Evolutionary conservation across 2,888 invertebrate genomes (phyloP).

Genomic region (Trichogramma dendrolimi): DNA sequence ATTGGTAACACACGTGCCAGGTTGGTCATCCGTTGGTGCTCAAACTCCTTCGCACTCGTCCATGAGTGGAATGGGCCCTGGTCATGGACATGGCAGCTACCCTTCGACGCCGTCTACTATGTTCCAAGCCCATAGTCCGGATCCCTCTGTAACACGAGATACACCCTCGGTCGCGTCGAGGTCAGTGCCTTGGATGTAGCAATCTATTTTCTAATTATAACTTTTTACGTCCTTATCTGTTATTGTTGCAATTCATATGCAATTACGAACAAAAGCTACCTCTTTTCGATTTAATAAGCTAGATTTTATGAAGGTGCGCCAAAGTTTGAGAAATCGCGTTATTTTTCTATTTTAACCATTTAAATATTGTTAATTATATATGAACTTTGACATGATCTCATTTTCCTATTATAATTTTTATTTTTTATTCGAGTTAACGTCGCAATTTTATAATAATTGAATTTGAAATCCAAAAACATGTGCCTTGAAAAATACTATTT

Average conservation of each 20-base stretch:
- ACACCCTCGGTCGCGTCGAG: constrained; percentile 74
- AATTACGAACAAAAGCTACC: constrained; percentile 5
- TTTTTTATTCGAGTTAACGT: too few species aligned
- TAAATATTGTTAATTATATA: too few species aligned
- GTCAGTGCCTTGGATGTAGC: constrained; percentile 56
- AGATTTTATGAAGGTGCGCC: constrained; percentile 31
- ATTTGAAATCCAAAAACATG: too few species aligned
- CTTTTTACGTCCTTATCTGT: not conserved
- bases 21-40: constrained; percentile 55
- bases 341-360: too few species aligned
- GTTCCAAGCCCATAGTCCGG: constrained; percentile 68
- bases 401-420: too few species aligned
- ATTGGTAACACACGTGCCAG: constrained; percentile 78
- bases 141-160: constrained; percentile 63
- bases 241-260: not conserved
- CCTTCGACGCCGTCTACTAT: constrained; percentile 61
- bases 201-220: constrained; percentile 18
- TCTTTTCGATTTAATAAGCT: constrained; percentile 16
- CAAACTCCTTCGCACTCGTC: constrained; percentile 49
- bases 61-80: constrained; percentile 53
- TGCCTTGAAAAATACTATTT: too few species aligned
- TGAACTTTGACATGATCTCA: too few species aligned
- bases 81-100: constrained; percentile 55
- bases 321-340: constrained; percentile 11
- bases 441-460: too few species aligned